Evolutionary conservation across 2,888 invertebrate genomes (phyloP), one percentile per base, ranked within the genome.

Genomic region (Stratiomys singularior): DNA sequence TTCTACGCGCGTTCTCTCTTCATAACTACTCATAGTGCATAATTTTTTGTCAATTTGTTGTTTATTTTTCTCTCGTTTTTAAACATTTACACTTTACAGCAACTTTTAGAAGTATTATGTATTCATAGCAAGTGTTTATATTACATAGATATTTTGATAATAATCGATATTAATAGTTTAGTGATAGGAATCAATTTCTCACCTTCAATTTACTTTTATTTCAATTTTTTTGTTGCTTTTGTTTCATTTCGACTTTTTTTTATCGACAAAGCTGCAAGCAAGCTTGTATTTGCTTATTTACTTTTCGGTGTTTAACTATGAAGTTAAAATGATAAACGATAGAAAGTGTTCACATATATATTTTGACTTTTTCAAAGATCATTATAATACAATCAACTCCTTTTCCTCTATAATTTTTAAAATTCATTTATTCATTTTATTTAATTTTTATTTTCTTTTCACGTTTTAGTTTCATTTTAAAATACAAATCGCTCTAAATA

Each of bases 81-180:
- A 66, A 66, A 66, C 66, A 66, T 66, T 37, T 18, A 66, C 37
- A 66, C 28, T 52, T 66, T 66, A 66, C 66, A 66, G 37, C 37
- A 66, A 66, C n/a, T 30, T n/a, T 30, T 66, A 66, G n/a, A n/a
- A n/a, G 37, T 63, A 63, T 15, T 63, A 27, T 63, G 30, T 66
- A 3, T 60, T 23, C 23, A 66, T 66, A 27, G 52, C 52, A 52
- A 52, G 30, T 66, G 5, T 37, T 37, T 37, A 66, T 21, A 37
- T 9, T 66, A 66, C 18, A 37, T 66, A 63, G 63, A 63, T 27
- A 63, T 63, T 63, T 63, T 63, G 63, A 28, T 63, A 63, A 23
- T 23, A 21, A 5, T 63, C 27, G 63, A 63, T 63, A 58, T 58
- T 23, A 23, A 58, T 58, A 58, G 58, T 58, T 58, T 18, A 21